These are phyloP conservation scores for Dimorphilus gyrociliatus DNA, from an alignment of 2,888 invertebrate genomes.

Conservation along the genomic window DNA sequence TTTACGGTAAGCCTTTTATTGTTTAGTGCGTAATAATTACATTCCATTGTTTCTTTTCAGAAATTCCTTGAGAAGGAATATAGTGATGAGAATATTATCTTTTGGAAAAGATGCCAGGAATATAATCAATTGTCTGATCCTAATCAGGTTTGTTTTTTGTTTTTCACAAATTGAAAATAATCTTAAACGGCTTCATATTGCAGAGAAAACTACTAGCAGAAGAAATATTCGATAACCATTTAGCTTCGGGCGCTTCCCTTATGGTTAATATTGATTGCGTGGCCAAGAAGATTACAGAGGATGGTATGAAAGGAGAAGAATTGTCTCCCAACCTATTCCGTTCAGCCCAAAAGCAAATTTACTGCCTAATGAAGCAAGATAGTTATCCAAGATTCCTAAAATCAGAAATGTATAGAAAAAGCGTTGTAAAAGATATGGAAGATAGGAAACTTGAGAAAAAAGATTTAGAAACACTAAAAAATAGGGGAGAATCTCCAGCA, in stretches of 20 bases:
- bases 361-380: conserved; percentile 96
- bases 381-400: conserved; percentile 74
- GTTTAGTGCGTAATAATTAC: too few relatives aligned
- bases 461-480: too few relatives aligned
- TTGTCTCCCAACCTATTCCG: conserved; percentile 55
- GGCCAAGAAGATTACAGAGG: conserved; percentile 44
- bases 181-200: background rate
- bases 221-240: conserved; percentile 69
- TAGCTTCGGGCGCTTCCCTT: conserved; percentile 66
- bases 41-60: too few relatives aligned
- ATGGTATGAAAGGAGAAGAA: conserved; percentile 34
- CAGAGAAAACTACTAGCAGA: conserved; percentile 48
- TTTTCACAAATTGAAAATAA: too few relatives aligned
- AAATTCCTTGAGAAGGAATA: conserved; percentile 89
- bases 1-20: conserved; percentile 66
- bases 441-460: conserved; percentile 20
- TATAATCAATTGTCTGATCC: too few relatives aligned
- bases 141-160: too few relatives aligned
- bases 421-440: conserved; percentile 31
- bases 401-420: conserved; percentile 70
- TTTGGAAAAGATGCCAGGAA: conserved; percentile 87
- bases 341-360: conserved; percentile 51
- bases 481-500: too few relatives aligned
- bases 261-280: conserved; percentile 91
- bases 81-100: conserved; percentile 89